Conservation (phyloP, 2,888 invertebrate genomes). For the Atherix ibis region DNA sequence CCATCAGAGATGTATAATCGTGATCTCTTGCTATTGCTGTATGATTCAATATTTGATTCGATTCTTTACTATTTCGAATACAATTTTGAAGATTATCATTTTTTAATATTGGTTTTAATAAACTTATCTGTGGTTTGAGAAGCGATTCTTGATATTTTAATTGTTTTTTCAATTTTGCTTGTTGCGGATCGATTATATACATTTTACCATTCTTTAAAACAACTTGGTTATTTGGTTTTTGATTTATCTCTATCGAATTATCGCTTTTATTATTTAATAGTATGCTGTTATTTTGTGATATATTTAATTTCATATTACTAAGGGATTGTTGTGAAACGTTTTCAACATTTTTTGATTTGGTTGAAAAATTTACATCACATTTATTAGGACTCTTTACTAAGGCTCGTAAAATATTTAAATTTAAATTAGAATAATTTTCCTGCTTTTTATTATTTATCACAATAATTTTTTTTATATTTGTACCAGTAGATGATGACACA, state of each 20-base stretch:
- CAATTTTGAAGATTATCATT: conserved; percentile 9
- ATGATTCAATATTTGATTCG: conserved; percentile 8
- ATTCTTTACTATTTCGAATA: conserved; percentile 9
- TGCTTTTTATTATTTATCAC: neutral
- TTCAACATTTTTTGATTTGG: neutral
- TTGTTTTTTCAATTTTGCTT: conserved; percentile 25
- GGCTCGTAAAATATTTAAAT: neutral
- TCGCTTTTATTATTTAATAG: no score
- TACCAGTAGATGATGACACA: neutral
- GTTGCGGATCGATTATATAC: conserved; percentile 27
- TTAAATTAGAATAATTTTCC: neutral
- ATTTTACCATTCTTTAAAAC: conserved; percentile 29
- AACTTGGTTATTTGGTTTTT: conserved; percentile 11
- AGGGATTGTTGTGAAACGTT: neutral
- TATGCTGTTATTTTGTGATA: no score
- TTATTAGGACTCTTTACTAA: neutral
- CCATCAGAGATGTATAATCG: conserved; percentile 16
- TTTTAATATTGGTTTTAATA: conserved; percentile 19
- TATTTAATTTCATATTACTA: neutral
- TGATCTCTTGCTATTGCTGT: conserved; percentile 17
- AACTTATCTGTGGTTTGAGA: conserved; percentile 27
- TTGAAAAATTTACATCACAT: neutral
- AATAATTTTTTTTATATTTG: neutral
- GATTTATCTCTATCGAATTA: no score
- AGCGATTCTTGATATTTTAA: conserved; percentile 25